Percentiles rank a stretch among this genome's conserved stretches.
Evolutionary conservation across 1,140 invertebrate species (phyloP).

Genomic region (Physella acuta): DNA sequence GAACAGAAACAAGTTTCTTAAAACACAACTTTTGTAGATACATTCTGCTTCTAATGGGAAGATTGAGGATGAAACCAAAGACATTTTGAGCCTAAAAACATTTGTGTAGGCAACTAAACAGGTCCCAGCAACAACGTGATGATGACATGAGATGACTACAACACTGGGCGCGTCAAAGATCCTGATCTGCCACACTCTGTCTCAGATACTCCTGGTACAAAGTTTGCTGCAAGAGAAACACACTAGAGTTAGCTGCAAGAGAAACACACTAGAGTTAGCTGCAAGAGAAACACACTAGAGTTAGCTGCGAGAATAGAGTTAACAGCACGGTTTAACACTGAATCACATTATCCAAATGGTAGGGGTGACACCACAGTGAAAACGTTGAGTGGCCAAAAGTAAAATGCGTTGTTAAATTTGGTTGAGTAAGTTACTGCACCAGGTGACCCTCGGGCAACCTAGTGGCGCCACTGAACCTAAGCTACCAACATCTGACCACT

Average conservation of each 20-base stretch:
- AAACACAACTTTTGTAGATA: too few relatives aligned
- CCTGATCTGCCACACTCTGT: conserved; percentile 65
- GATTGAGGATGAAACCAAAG: too few relatives aligned
- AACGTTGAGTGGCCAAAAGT: not conserved
- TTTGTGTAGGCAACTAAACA: too few relatives aligned
- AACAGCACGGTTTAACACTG: not conserved
- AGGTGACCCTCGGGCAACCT: not conserved
- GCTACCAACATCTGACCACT: not conserved
- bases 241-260: conserved; percentile 60
- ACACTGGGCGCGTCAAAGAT: conserved; percentile 56
- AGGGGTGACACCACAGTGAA: not conserved
- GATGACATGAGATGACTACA: too few relatives aligned
- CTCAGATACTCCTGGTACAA: conserved; percentile 64
- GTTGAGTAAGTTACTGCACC: not conserved
- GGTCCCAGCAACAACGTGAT: too few relatives aligned
- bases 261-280: conserved; percentile 58
- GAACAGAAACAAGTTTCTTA: too few relatives aligned
- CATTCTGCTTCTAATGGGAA: too few relatives aligned
- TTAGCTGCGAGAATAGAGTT: conserved; percentile 56
- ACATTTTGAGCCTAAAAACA: too few relatives aligned
- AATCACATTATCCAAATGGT: not conserved
- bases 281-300: conserved; percentile 49
- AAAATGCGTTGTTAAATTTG: not conserved
- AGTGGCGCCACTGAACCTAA: not conserved
- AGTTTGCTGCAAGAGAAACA: conserved; percentile 58